Evolutionary conservation across 1,140 invertebrate species (phyloP), one percentile per base, ranked within the genome.

Genomic region (Scaptomyza graminum): DNA sequence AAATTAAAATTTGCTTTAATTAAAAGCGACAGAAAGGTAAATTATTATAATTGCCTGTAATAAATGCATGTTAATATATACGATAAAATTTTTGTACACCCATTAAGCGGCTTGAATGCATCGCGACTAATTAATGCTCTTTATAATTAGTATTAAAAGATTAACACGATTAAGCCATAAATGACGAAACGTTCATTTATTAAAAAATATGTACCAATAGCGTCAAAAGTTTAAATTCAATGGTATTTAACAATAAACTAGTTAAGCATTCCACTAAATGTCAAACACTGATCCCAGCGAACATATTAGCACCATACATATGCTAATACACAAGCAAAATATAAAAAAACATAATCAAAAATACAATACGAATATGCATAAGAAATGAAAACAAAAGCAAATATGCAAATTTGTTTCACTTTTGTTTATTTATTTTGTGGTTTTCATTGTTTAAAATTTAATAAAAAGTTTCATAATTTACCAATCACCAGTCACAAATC

Each of bases 381-480:
- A 41, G 22, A 57, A 60, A 15, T 7, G 39, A 22, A 46, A 52
- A 25, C 55, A 59, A 61, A 61, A 13, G 31, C 63, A 73, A 73
- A 76, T 74, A 78, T 87, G 81, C 52, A 78, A 85, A 87, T 47
- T 67, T 76, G 51, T 66, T 72, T 66, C 13, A 18, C 41, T 64
- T 83, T 59, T 49, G 39, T 41, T 28, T 37, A 39, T 60, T 49
- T 25, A 56, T 44, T 13, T 57, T 66, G 55, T 37, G 7, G 25
- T 16, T n/a, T 12, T 4, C 52, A 73, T 74, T 84, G 82, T 87
- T 85, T 78, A 82, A 87, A 69, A 74, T 81, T 71, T 87, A 85
- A 85, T 85, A 82, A 81, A 81, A 77, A 78, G 87, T 75, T 87
- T 75, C 77, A 87, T 85, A 79, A 78, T 87, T 81, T 62, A 81